phyloP scores from a whole-genome alignment of 92 coral and sea anemone species.

The Palythoa grandiflora region DNA sequence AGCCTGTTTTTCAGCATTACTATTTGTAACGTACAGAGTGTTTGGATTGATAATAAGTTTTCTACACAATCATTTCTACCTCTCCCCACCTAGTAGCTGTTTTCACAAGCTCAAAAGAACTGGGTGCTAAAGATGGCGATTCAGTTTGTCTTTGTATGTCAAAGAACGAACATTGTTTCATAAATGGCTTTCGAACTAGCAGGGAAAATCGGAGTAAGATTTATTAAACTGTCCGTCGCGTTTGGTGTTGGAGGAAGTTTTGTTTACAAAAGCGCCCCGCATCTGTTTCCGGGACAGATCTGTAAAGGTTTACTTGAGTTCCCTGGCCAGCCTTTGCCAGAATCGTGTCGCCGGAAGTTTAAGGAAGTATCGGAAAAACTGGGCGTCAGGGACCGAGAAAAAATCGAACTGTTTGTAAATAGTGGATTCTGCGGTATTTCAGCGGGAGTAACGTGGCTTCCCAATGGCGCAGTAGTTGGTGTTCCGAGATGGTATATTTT shows the following conservation, averaged over 20 bases:
- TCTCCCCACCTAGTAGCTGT: not conserved
- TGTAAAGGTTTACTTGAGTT: slow-evolving; percentile 64
- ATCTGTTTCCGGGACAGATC: slow-evolving; percentile 71
- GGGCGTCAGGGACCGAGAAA: slow-evolving; percentile 60
- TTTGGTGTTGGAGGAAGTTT: slow-evolving; percentile 83
- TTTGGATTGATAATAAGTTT: not conserved
- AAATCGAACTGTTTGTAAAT: slow-evolving; percentile 73
- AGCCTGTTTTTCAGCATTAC: not conserved
- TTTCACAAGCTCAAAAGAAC: slow-evolving; percentile 3
- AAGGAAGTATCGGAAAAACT: slow-evolving; percentile 76
- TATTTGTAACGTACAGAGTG: not conserved
- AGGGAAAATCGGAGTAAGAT: slow-evolving; percentile 71
- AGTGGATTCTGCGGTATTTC: slow-evolving; percentile 81
- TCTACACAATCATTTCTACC: not conserved
- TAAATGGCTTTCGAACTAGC: slow-evolving; percentile 75
- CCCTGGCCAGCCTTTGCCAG: slow-evolving; percentile 69
- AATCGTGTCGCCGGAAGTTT: slow-evolving; percentile 62
- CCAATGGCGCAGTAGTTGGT: slow-evolving; percentile 80
- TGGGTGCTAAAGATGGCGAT: slow-evolving; percentile 17
- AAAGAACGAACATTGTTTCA: not conserved
- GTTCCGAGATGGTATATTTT: slow-evolving; percentile 85
- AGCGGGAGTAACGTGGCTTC: slow-evolving; percentile 76
- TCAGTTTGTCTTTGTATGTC: not conserved
- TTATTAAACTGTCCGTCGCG: slow-evolving; percentile 82
- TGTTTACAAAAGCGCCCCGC: slow-evolving; percentile 72